These are phyloP conservation scores for Hypolimnas misippus DNA, from an alignment of 2,888 invertebrate species.

Conservation along the genomic window DNA sequence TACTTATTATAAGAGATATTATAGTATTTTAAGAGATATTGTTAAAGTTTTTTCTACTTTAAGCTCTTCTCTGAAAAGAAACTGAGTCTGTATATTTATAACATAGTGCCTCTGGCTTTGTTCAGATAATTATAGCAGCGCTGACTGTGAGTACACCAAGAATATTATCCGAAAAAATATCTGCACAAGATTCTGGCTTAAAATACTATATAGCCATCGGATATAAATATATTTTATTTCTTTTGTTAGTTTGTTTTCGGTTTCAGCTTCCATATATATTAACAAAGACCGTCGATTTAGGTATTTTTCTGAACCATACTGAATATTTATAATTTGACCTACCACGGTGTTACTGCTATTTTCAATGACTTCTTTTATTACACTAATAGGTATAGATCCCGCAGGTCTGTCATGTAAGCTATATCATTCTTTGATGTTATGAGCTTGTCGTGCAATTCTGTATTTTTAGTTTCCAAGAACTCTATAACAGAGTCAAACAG, in stretches of 20 bases:
- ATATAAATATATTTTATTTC: slow-evolving; percentile 35
- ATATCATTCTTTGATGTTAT: no score
- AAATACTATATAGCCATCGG: slow-evolving; percentile 30
- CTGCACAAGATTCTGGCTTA: slow-evolving; percentile 36
- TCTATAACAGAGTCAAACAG: no score
- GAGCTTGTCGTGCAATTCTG: no score
- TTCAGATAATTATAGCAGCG: slow-evolving; percentile 12
- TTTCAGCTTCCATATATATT: slow-evolving; percentile 33
- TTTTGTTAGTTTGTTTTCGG: slow-evolving; percentile 39
- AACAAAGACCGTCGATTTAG: slow-evolving; percentile 45
- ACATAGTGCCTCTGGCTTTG: background rate
- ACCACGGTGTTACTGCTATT: no score
- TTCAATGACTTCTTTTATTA: no score
- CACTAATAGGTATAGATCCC: no score
- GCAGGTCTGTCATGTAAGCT: no score
- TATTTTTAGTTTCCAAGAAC: no score
- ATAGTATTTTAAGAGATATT: background rate
- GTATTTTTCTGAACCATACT: slow-evolving; percentile 41
- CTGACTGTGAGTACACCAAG: slow-evolving; percentile 43
- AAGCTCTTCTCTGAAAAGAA: background rate
- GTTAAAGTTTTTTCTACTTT: background rate
- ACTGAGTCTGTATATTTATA: background rate
- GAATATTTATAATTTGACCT: slow-evolving; percentile 2
- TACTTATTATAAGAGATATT: no score
- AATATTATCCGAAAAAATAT: slow-evolving; percentile 41